Evolutionary conservation across 2,797 vertebrate genomes (phyloP), one percentile per base, ranked within the genome.

Genomic region (Urosaurus nigricauda): DNA sequence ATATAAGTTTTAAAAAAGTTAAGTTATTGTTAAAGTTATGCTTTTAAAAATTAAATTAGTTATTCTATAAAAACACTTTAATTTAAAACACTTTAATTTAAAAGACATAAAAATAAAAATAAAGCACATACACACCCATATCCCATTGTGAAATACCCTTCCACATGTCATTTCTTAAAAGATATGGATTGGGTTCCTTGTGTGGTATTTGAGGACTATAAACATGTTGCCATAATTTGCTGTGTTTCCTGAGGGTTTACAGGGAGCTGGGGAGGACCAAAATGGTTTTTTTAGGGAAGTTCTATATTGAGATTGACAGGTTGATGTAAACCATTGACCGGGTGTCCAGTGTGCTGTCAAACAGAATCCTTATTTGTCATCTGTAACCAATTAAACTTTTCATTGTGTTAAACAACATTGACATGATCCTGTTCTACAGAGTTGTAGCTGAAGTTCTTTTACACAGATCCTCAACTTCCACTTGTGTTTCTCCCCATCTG

Each of bases 241-340:
- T 95, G 11, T 92, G 92, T 96, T 96, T 96, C 95, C 95, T 51
- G 95, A 96, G 95, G 90, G 91, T 95, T 93, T 90, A 83, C 86
- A 92, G 75, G 88, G 88, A 65, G 90, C 90, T 93, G 92, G 89
- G 91, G 29, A 60, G 43, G 58, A 81, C 43, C 47, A 75, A 68
- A 89, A 89, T 87, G 87, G 8, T 75, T 87, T 91, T n/a, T 90
- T 95, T 95, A 95, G 93, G 94, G 90, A 94, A 94, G 92, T 94
- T 84, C 91, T 74, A 89, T 96, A 96, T 96, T 95, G 96, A 95
- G 96, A 95, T 95, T 97, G 97, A 97, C 97, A 97, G 95, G 97
- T 97, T 97, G 97, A 97, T 97, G 96, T 97, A 97, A 97, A 97
- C 96, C 97, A 97, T 56, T 89, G 81, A 94, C 94, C 79, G 90